A percentile compares a stretch with the other conserved stretches of the same genome.
Conservation (phyloP, 2,888 invertebrate species). For the Drosophila demipolita region DNA sequence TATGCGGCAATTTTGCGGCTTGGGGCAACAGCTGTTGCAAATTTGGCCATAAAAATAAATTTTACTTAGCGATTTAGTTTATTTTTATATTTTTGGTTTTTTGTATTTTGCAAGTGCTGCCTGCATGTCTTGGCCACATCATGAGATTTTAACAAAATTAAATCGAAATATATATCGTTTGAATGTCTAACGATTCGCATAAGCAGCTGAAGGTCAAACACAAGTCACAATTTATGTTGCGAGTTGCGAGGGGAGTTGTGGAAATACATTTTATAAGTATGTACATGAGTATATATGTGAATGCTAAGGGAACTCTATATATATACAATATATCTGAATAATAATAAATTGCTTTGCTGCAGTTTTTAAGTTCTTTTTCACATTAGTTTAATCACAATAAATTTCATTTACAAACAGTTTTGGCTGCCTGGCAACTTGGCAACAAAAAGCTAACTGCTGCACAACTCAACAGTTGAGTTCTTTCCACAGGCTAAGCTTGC, state of each 20-base stretch:
- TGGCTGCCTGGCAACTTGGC: neutral
- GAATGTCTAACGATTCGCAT: conserved; percentile 30
- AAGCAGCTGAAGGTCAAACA: conserved; percentile 45
- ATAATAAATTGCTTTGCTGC: neutral
- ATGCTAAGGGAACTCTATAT: too few species aligned
- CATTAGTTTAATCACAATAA: neutral
- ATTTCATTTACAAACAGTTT: neutral
- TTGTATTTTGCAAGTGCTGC: conserved; percentile 16
- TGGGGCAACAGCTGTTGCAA: conserved; percentile 68
- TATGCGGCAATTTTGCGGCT: conserved; percentile 68
- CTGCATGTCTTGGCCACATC: conserved; percentile 22
- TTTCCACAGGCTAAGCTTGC: neutral
- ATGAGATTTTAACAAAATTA: conserved; percentile 68
- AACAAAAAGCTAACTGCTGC: neutral
- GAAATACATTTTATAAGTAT: neutral
- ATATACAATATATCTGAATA: neutral
- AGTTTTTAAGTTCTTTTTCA: neutral
- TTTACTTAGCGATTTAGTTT: conserved; percentile 68
- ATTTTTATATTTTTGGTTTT: conserved; percentile 45
- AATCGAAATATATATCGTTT: conserved; percentile 50
- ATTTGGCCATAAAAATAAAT: conserved; percentile 70
- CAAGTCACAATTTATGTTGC: conserved; percentile 15
- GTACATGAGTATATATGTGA: too few species aligned
- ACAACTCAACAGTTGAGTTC: neutral
- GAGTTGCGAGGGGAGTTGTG: neutral